These are phyloP conservation scores for Euura lappo DNA, from an alignment of 1,140 invertebrate genomes.

Conservation along the genomic window DNA sequence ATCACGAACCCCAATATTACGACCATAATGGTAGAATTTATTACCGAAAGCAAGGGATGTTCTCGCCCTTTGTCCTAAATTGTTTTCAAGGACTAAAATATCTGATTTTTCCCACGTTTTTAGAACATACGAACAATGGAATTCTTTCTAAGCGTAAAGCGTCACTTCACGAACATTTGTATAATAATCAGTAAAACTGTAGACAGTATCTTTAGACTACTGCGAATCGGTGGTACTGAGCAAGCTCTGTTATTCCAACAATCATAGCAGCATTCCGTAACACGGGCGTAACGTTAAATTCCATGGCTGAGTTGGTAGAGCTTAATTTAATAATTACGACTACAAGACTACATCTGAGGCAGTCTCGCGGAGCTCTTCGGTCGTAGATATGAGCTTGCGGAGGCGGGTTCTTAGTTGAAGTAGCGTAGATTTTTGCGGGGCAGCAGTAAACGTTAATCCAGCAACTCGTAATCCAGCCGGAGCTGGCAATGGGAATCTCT, in stretches of 20 bases:
- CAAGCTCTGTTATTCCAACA: too few relatives aligned
- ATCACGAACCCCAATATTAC: background rate
- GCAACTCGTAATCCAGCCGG: slow-evolving; percentile 48
- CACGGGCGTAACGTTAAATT: too few relatives aligned
- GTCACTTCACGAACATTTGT: too few relatives aligned
- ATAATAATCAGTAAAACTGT: too few relatives aligned
- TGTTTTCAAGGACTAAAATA: background rate
- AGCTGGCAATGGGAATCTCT: slow-evolving; percentile 46
- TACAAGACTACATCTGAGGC: background rate
- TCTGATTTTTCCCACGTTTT: background rate
- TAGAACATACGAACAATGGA: background rate
- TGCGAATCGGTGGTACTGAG: too few relatives aligned
- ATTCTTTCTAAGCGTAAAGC: too few relatives aligned
- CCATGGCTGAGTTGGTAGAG: too few relatives aligned
- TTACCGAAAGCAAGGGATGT: background rate
- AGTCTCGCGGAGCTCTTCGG: background rate
- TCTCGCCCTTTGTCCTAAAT: background rate
- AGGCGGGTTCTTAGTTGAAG: slow-evolving; percentile 16
- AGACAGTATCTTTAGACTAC: too few relatives aligned
- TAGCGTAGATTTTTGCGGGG: slow-evolving; percentile 45
- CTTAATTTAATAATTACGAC: background rate
- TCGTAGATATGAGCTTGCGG: background rate
- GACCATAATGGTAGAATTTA: slow-evolving; percentile 1
- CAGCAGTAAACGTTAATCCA: slow-evolving; percentile 48
- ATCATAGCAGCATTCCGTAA: too few relatives aligned